A percentile compares a stretch with the other conserved stretches of the same genome.
Evolutionary conservation across 2,888 invertebrate genomes (phyloP).

Genomic region (Pinctada fucata): DNA sequence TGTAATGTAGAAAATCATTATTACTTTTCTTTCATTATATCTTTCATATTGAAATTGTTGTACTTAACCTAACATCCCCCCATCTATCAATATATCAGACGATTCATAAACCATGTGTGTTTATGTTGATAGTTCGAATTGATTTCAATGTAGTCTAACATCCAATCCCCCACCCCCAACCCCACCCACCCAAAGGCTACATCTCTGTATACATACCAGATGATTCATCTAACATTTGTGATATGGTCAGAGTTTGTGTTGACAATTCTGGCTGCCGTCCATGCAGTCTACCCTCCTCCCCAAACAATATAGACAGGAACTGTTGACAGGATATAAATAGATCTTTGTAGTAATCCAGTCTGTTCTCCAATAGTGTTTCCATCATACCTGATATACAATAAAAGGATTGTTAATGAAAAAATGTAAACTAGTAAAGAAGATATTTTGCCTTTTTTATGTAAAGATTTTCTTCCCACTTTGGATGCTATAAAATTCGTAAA

Average conservation of each 20-base stretch:
- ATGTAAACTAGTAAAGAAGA: not conserved
- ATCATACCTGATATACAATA: constrained; percentile 50
- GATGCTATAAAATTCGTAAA: no score
- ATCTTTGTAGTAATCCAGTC: constrained; percentile 40
- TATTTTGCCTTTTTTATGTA: not conserved
- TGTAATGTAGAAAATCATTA: no score
- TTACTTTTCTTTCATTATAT: no score
- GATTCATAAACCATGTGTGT: no score
- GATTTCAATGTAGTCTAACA: not conserved
- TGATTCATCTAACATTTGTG: constrained; percentile 50
- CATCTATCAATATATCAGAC: no score
- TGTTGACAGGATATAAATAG: constrained; percentile 56
- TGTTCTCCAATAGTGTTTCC: constrained; percentile 49
- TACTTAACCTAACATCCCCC: no score
- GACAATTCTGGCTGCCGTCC: constrained; percentile 42
- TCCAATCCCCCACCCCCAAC: no score
- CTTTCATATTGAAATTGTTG: no score
- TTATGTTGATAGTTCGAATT: not conserved
- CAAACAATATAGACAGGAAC: constrained; percentile 60
- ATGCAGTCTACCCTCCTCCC: constrained; percentile 60
- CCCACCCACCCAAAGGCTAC: no score
- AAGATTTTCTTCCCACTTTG: no score
- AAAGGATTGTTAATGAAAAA: not conserved
- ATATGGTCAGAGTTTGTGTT: constrained; percentile 46
- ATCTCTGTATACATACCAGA: no score